Percentiles rank a stretch among this genome's conserved stretches.
Conservation (phyloP, 2,797 vertebrate genomes). For the Acanthis flammea region DNA sequence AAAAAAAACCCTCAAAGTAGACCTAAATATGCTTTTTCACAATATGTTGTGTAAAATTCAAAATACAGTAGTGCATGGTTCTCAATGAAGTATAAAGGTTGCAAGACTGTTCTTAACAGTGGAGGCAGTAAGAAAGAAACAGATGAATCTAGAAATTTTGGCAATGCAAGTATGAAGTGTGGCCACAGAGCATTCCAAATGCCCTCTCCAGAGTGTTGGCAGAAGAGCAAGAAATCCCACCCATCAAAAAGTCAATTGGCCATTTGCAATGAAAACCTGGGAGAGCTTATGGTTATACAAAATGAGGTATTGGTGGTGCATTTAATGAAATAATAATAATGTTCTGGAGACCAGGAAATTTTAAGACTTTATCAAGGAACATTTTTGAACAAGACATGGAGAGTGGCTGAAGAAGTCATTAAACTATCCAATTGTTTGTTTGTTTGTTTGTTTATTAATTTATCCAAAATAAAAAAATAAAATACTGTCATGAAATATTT, state of each 20-base stretch:
- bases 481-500: background rate
- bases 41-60: background rate
- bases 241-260: background rate
- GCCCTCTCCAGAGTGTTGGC: background rate
- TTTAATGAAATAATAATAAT: background rate
- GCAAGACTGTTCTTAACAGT: background rate
- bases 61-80: background rate
- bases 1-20: fast-evolving
- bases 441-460: background rate
- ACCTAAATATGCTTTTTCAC: background rate
- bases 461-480: background rate
- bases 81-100: background rate
- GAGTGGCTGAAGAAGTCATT: background rate
- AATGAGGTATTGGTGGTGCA: background rate
- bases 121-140: background rate
- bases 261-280: background rate
- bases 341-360: fast-evolving
- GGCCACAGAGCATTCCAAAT: background rate
- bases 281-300: background rate
- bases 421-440: background rate
- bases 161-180: background rate
- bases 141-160: background rate
- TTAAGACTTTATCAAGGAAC: background rate
- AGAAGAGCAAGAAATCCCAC: background rate
- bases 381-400: background rate